Conservation (phyloP, 2,888 invertebrate species). For the Drosophila percnosoma region DNA sequence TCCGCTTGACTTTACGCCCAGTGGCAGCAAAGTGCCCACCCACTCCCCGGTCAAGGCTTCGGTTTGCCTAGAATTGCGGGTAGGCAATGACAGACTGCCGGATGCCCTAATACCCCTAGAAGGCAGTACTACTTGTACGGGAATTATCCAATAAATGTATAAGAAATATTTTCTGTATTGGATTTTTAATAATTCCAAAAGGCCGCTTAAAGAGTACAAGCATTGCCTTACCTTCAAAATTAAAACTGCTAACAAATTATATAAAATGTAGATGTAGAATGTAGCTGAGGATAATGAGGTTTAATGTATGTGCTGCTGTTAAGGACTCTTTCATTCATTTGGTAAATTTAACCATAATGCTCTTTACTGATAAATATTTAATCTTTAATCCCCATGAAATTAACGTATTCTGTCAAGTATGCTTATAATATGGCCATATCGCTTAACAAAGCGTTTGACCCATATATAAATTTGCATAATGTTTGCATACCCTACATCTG, state of each 20-base stretch:
- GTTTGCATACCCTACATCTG: constrained; percentile 13
- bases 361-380: neutral
- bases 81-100: constrained; percentile 1
- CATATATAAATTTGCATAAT: constrained; percentile 7
- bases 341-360: neutral
- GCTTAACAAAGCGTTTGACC: neutral
- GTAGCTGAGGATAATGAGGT: neutral
- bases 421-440: neutral
- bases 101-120: constrained; percentile 6
- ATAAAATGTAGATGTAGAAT: too few relatives aligned
- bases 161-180: neutral
- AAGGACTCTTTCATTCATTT: neutral
- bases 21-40: constrained; percentile 50
- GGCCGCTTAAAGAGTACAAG: neutral
- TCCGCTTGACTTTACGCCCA: constrained; percentile 74
- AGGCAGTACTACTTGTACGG: neutral
- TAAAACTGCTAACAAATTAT: neutral
- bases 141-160: neutral
- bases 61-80: neutral
- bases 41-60: constrained; percentile 65
- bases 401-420: neutral
- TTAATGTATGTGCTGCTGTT: neutral
- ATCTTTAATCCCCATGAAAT: neutral
- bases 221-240: neutral
- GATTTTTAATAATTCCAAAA: neutral